Conservation (phyloP, 1,140 invertebrate species). For the Andrena cerasifolii region DNA sequence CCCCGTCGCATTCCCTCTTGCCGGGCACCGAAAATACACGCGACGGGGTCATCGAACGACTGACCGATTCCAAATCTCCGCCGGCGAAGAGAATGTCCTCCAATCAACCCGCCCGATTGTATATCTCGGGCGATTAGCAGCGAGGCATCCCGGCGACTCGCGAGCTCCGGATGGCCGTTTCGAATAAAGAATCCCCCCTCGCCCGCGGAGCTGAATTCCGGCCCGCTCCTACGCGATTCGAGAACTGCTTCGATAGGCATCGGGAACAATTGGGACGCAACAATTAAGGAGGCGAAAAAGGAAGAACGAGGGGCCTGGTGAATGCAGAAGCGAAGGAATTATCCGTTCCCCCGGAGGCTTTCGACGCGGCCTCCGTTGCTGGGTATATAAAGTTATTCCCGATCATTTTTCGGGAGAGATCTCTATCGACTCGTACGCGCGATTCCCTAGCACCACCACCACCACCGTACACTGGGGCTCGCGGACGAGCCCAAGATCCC, state of each 20-base stretch:
- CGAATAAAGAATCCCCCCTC: slow-evolving; percentile 1
- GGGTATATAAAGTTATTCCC: background rate
- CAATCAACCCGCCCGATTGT: no score
- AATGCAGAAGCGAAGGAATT: slow-evolving; percentile 35
- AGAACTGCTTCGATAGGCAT: slow-evolving; percentile 30
- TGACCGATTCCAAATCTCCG: background rate
- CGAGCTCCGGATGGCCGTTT: background rate
- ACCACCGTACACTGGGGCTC: slow-evolving; percentile 9
- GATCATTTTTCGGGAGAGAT: no score
- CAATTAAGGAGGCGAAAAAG: slow-evolving; percentile 31
- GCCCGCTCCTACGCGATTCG: slow-evolving; percentile 3
- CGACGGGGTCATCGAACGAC: background rate
- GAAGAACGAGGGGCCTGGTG: slow-evolving; percentile 4
- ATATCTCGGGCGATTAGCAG: no score
- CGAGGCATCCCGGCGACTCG: background rate
- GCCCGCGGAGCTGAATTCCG: background rate
- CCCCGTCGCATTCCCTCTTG: slow-evolving; percentile 46
- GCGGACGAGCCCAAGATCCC: slow-evolving; percentile 14
- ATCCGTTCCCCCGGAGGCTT: slow-evolving; percentile 18
- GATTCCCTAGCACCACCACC: no score
- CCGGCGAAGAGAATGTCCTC: background rate
- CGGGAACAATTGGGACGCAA: slow-evolving; percentile 25
- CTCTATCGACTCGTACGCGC: no score
- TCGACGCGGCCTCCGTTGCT: slow-evolving; percentile 6
- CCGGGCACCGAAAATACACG: slow-evolving; percentile 10